Base-by-base conservation (phyloP, 2,113 vertebrate species). In the Holacanthus passer region DNA sequence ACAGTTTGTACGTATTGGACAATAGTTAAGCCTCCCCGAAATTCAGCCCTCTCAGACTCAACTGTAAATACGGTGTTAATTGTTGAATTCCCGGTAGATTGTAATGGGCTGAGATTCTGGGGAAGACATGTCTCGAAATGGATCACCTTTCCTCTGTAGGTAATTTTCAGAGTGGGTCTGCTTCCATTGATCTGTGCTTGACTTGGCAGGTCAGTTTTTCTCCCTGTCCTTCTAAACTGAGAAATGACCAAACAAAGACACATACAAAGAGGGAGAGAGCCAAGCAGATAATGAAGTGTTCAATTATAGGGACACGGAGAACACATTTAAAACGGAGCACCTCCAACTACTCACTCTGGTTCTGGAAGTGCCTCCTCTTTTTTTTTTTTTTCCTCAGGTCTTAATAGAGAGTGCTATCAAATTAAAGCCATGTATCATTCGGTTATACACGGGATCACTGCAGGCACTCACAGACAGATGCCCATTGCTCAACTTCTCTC, bases 361-460 rank as follows among this genome's bases (percentile, higher is more conserved):
- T 84, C 67, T 69, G 75, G 72, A 83, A 84, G 69, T 58, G 69
- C 74, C 75, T 53, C 64, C 65, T 75, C 50, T 80, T 52, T 77
- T 78, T 48, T 31, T 43, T n/a, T n/a, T 41, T 58, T 19, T 2
- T 31, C 72, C 79, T 32, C 80, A 53, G 78, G 71, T 87, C 68
- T 78, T 83, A 87, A 90, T 92, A 82, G 60, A 87, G 69, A 91
- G 77, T 60, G 62, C 76, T 78, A 78, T 89, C 67, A 89, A 92
- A 95, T 94, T 93, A 93, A 93, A 93, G 87, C 71, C 77, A 89
- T 94, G 83, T 81, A 90, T 95, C 92, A 92, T 86, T 77, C 24
- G n/a, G 76, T 88, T 82, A 81, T 77, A 72, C 82, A 68, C 76
- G 59, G 74, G 81, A 85, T 70, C 81, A 56, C 64, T 83, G 35